A percentile compares a stretch with the other conserved stretches of the same genome.
Evolutionary conservation across 2,888 invertebrate species (phyloP).

Genomic region (Nudaria mundana): DNA sequence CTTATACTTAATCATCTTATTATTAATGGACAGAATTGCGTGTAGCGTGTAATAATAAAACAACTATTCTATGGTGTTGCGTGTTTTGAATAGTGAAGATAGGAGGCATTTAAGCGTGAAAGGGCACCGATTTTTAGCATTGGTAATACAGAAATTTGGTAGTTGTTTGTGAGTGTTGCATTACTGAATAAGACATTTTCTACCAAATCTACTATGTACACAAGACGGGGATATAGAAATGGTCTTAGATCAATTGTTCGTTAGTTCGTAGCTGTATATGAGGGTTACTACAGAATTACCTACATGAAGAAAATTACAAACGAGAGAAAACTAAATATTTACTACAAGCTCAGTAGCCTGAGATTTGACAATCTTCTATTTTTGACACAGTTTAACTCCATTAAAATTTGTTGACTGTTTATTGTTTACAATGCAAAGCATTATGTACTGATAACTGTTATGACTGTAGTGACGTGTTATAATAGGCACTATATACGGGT

Average conservation of each 20-base stretch:
- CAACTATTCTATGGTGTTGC: conserved; percentile 46
- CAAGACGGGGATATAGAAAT: no score
- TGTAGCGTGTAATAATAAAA: conserved; percentile 65
- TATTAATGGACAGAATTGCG: conserved; percentile 78
- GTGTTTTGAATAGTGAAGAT: conserved; percentile 30
- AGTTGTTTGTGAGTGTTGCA: background rate
- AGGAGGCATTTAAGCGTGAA: conserved; percentile 13
- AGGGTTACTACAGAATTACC: conserved; percentile 8
- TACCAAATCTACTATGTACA: no score
- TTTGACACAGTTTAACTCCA: no score
- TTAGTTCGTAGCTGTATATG: no score
- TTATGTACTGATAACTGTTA: no score
- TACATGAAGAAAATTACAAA: conserved; percentile 12
- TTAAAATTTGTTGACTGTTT: no score
- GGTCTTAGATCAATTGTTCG: no score
- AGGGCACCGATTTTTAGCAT: conserved; percentile 10
- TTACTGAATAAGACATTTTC: no score
- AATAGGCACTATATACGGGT: no score
- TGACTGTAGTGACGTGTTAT: no score
- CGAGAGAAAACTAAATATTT: conserved; percentile 12
- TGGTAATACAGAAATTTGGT: conserved; percentile 17
- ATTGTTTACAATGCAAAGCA: no score
- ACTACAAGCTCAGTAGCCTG: conserved; percentile 16
- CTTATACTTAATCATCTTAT: conserved; percentile 55
- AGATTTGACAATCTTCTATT: no score